These are phyloP conservation scores for Rhinichthys klamathensis DNA, from an alignment of 2,113 vertebrate species.

Conservation along the genomic window DNA sequence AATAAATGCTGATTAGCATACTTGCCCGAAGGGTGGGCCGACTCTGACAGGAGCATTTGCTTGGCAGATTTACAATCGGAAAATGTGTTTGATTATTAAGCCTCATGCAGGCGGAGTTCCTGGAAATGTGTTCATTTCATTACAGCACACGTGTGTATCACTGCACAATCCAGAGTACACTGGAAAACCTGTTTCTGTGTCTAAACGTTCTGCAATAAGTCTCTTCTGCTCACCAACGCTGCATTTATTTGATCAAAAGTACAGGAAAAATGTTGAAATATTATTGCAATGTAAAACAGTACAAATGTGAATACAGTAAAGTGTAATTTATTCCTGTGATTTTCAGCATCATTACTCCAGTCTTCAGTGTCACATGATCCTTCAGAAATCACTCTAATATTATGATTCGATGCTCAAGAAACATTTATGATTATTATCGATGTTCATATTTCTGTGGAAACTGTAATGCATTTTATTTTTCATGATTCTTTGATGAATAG, in stretches of 20 bases:
- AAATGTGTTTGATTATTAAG: slow-evolving; percentile 35
- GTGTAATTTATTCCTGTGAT: not conserved
- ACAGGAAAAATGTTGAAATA: not conserved
- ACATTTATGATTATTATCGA: too few species aligned
- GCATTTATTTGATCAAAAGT: not conserved
- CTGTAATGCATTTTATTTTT: too few species aligned
- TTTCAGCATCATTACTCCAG: not conserved
- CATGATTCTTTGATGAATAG: too few species aligned
- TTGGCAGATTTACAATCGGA: slow-evolving; percentile 25
- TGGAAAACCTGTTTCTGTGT: not conserved
- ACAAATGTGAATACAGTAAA: not conserved
- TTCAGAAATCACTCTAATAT: not conserved
- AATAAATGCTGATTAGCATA: slow-evolving; percentile 70
- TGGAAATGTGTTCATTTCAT: slow-evolving; percentile 33
- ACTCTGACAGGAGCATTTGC: not conserved
- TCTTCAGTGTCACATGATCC: not conserved
- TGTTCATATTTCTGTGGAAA: too few species aligned
- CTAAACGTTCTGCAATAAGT: not conserved
- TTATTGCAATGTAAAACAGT: not conserved
- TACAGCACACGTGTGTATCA: not conserved
- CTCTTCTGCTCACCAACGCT: not conserved
- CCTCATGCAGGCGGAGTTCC: not conserved
- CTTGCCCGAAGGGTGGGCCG: not conserved
- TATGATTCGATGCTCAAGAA: not conserved
- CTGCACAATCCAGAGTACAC: not conserved